phyloP scores from a whole-genome alignment of 2,113 vertebrate species.

The Arenaria interpres region DNA sequence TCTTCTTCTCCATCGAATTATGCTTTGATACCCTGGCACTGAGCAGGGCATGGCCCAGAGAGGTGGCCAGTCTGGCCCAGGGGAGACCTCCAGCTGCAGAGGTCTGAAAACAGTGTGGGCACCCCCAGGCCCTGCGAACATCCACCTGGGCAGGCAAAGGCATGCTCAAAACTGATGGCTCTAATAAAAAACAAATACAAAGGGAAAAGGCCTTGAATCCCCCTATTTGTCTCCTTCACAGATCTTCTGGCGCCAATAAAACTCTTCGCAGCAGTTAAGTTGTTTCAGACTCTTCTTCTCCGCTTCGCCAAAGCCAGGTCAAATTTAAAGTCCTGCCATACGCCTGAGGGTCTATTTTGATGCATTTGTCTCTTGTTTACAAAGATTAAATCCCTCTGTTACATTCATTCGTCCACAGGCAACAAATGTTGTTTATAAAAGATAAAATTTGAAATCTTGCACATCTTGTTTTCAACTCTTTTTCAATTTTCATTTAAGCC shows the following conservation, averaged over 20 bases:
- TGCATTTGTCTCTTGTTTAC: slow-evolving; percentile 16
- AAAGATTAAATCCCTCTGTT: slow-evolving; percentile 31
- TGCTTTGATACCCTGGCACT: background rate
- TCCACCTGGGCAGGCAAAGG: background rate
- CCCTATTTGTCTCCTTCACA: background rate
- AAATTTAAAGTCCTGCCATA: background rate
- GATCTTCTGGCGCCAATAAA: slow-evolving; percentile 18
- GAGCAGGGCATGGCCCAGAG: background rate
- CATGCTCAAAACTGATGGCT: background rate
- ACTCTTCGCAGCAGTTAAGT: background rate
- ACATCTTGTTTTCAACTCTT: slow-evolving; percentile 20
- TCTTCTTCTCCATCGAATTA: background rate
- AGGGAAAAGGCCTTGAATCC: background rate
- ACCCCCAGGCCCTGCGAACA: background rate
- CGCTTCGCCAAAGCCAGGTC: background rate
- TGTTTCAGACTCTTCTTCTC: background rate
- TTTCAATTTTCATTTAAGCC: slow-evolving; percentile 4
- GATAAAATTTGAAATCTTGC: background rate
- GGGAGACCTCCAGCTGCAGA: background rate
- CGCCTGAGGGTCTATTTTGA: background rate
- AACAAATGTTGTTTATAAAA: slow-evolving; percentile 1
- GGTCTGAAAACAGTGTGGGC: background rate
- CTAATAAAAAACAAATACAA: background rate
- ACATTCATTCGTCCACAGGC: background rate
- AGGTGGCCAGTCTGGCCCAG: background rate